Percentiles rank a stretch among this genome's conserved stretches.
phyloP scores from a whole-genome alignment of 2,113 vertebrate genomes.

The Chionodraco myersi region DNA sequence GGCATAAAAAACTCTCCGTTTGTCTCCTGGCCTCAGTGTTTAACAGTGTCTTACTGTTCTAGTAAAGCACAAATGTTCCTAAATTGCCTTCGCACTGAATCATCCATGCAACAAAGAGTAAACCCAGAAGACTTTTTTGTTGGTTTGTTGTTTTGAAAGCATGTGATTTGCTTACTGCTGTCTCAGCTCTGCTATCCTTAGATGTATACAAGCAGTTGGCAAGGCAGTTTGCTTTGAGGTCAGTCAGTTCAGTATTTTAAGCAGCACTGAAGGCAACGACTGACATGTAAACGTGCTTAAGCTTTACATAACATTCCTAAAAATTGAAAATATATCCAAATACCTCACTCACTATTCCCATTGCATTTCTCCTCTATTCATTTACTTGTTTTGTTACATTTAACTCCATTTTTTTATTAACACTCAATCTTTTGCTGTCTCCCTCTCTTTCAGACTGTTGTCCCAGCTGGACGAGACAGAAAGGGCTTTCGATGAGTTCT shows the following conservation, averaged over 20 bases:
- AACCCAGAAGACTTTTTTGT: not conserved
- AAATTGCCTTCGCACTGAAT: no score
- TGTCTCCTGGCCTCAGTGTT: no score
- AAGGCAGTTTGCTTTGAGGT: slow-evolving; percentile 11
- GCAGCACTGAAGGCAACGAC: slow-evolving; percentile 25
- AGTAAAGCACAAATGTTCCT: no score
- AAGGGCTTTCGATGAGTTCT: slow-evolving; percentile 95
- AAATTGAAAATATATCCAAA: slow-evolving; percentile 23
- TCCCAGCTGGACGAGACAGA: slow-evolving; percentile 94
- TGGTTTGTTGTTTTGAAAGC: not conserved
- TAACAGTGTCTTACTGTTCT: no score
- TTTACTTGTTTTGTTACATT: not conserved
- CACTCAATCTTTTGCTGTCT: not conserved
- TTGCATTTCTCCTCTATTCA: not conserved
- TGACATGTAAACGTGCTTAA: slow-evolving; percentile 16
- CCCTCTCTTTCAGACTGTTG: slow-evolving; percentile 84
- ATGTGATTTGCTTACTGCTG: not conserved
- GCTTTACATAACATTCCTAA: not conserved
- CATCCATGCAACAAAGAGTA: not conserved
- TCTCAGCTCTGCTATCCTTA: not conserved
- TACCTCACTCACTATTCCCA: not conserved
- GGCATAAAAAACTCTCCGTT: no score
- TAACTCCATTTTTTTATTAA: not conserved
- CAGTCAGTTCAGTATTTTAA: slow-evolving; percentile 33
- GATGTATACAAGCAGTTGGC: not conserved